Percentiles rank a stretch among this genome's conserved stretches.
Evolutionary conservation across 2,797 vertebrate species (phyloP).

Genomic region (Sebastolobus altivelis): DNA sequence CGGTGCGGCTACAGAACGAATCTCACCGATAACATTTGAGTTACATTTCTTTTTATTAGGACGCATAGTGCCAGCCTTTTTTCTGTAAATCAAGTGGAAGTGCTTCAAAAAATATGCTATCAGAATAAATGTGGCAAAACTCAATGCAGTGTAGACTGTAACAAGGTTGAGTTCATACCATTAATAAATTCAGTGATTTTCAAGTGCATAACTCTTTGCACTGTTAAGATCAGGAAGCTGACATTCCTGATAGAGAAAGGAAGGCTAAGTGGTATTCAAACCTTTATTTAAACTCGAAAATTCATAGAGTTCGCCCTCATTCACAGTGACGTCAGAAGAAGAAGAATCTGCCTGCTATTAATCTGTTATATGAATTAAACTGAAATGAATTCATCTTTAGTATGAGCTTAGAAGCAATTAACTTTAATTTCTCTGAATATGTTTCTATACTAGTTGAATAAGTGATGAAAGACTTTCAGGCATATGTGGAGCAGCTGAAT

Average conservation of each 20-base stretch:
- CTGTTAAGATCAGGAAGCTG: background rate
- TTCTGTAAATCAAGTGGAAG: background rate
- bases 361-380: background rate
- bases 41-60: slow-evolving; percentile 7
- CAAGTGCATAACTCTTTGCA: background rate
- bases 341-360: background rate
- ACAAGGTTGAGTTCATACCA: background rate
- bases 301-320: background rate
- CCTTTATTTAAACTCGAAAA: background rate
- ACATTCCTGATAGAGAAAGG: background rate
- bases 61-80: background rate
- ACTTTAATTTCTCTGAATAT: background rate
- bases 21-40: slow-evolving; percentile 7
- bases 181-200: slow-evolving; percentile 7
- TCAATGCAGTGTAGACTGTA: background rate
- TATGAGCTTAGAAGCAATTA: background rate
- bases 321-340: no score
- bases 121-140: background rate
- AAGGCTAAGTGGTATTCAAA: background rate
- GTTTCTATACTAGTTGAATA: background rate
- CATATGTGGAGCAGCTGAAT: background rate
- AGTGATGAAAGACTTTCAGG: background rate
- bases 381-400: background rate
- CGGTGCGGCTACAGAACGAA: slow-evolving; percentile 3
- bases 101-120: background rate